Evolutionary conservation across 2,888 invertebrate species (phyloP).

Genomic region (Drosophila neotestacea): DNA sequence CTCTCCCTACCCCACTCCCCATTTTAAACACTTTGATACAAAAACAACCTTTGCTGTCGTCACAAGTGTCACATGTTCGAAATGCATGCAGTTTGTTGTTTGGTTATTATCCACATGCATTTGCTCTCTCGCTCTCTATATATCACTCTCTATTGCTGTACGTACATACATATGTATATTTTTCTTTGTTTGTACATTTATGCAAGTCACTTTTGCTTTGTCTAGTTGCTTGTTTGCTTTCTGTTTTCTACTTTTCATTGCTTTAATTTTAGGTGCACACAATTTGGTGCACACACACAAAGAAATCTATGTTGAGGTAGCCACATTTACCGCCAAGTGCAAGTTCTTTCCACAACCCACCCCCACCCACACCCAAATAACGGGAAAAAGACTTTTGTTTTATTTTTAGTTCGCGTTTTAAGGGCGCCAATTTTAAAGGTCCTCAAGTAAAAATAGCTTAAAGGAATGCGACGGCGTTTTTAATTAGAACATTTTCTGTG

Average conservation of each 20-base stretch:
- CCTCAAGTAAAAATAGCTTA: conserved; percentile 39
- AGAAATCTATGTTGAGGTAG: conserved; percentile 73
- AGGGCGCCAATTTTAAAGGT: conserved; percentile 54
- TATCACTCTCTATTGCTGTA: conserved; percentile 10
- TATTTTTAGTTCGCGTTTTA: conserved; percentile 69
- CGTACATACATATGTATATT: conserved; percentile 4
- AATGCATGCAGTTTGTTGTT: conserved; percentile 55
- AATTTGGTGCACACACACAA: conserved; percentile 22
- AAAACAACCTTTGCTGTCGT: conserved; percentile 43
- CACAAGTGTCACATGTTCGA: conserved; percentile 68
- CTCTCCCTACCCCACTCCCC: neutral
- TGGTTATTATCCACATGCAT: conserved; percentile 22
- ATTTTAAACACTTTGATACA: neutral
- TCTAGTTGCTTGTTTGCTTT: conserved; percentile 33
- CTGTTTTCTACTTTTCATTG: conserved; percentile 29
- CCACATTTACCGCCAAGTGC: conserved; percentile 66
- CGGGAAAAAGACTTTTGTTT: conserved; percentile 22
- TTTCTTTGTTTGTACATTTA: conserved; percentile 70
- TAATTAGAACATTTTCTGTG: conserved; percentile 18
- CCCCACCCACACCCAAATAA: neutral
- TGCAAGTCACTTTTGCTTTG: conserved; percentile 74
- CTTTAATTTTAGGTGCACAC: conserved; percentile 52
- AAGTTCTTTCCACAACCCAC: conserved; percentile 46
- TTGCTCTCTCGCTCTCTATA: conserved; percentile 15
- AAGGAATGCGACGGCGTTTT: conserved; percentile 28